A percentile compares a stretch with the other conserved stretches of the same genome.
These are phyloP conservation scores for Parasteatoda tepidariorum DNA, from an alignment of 1,140 invertebrate species.

Conservation along the genomic window DNA sequence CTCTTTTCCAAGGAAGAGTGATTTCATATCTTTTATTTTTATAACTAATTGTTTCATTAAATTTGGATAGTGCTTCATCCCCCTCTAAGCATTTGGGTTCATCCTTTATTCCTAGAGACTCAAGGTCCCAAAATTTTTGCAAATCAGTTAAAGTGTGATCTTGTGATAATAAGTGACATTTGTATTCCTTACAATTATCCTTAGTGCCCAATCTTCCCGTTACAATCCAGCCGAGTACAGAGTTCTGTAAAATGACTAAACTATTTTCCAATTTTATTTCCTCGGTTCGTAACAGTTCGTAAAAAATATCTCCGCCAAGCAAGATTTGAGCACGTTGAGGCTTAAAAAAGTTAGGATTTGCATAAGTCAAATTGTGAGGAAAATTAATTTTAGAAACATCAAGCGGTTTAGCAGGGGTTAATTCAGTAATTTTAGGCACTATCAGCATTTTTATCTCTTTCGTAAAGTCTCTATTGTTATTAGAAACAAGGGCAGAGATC, in stretches of 20 bases:
- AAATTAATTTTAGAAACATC: not conserved
- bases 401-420: not conserved
- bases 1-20: not conserved
- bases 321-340: not conserved
- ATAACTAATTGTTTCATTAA: not conserved
- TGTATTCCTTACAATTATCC: not conserved
- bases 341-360: not conserved
- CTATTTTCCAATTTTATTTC: not conserved
- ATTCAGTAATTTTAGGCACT: not conserved
- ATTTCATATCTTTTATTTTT: not conserved
- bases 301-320: not conserved
- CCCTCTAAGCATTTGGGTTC: not conserved
- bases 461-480: not conserved
- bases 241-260: not conserved
- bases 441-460: not conserved
- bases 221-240: not conserved
- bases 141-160: not conserved
- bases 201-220: not conserved
- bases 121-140: not conserved
- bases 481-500: not conserved
- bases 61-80: not conserved
- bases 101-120: not conserved
- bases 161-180: not conserved
- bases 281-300: not conserved
- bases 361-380: not conserved